Base-by-base conservation (phyloP, 2,888 invertebrate genomes). In the Napeogenes inachia region DNA sequence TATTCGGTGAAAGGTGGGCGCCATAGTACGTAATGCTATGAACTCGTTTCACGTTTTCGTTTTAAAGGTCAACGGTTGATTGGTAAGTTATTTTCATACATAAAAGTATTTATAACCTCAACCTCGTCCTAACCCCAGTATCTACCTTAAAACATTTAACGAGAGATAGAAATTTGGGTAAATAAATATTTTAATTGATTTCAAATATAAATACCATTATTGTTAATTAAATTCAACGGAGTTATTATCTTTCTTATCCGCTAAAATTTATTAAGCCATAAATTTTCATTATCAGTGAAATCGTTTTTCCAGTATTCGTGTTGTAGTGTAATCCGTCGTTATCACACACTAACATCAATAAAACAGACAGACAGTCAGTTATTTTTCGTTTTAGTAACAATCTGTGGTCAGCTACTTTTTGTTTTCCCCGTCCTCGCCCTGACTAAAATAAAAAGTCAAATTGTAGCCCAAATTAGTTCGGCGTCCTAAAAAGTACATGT, bases 201-300 rank as follows among this genome's bases (percentile, higher is more conserved):
- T 30, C 4, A 50, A 50, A 30, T 12, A 50, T 8, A 2, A 50
- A 30, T 21, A 3, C 42, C 13, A 30, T 50, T 10, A 30, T 50
- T 30, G 50, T 50, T 50, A 12, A 42, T 50, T 50, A 30, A 5
- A 21, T 30, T 50, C 50, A 30, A 30, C 50, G 50, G 21, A 12
- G 10, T 30, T 5, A 42, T 60, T 63, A 63, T 63, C 63, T 57
- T 53, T 60, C 21, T 60, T 60, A 63, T 63, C 63, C 57, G 42
- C 47, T 59, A 21, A 46, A 59, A 63, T 63, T 63, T 63, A 63
- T 63, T 53, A 38, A 13, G 42, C 54, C 47, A 59, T 63, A 63
- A 63, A 63, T 63, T 42, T 32, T 46, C 53, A 46, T 55, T 59
- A 50, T 50, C 50, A 30, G 4, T 33, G 32, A 35, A 55, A 59